Conservation (phyloP, 2,888 invertebrate species). For the Dendrolimus pini region DNA sequence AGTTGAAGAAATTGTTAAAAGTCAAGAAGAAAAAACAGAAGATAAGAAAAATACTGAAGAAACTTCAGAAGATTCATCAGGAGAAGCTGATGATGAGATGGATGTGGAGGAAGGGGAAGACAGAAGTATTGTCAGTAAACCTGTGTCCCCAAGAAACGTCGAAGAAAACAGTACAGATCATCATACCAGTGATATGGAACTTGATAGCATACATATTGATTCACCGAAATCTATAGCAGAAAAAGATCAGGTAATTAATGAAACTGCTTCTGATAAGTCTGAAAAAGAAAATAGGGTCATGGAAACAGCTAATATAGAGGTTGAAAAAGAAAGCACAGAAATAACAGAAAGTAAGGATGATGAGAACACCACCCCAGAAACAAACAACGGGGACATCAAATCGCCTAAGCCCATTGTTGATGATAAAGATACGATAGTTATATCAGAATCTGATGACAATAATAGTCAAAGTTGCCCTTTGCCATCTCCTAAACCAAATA, state of each 20-base stretch:
- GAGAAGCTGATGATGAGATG: conserved; percentile 82
- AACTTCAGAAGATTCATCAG: conserved; percentile 78
- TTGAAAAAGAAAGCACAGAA: conserved; percentile 6
- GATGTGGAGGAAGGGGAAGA: conserved; percentile 78
- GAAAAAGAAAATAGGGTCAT: conserved; percentile 25
- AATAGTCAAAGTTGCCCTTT: conserved; percentile 69
- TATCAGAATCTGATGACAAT: conserved; percentile 69
- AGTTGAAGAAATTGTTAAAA: conserved; percentile 22
- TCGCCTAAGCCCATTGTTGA: conserved; percentile 46
- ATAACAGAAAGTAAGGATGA: conserved; percentile 21
- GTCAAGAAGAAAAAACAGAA: conserved; percentile 33
- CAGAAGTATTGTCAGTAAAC: conserved; percentile 52
- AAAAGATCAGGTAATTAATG: conserved; percentile 56
- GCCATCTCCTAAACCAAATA: conserved; percentile 59
- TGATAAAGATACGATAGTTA: conserved; percentile 66
- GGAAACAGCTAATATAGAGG: conserved; percentile 23
- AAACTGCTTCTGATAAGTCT: conserved; percentile 36
- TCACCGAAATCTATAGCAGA: conserved; percentile 62
- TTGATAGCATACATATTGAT: conserved; percentile 69
- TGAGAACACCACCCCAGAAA: conserved; percentile 36
- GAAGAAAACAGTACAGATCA: conserved; percentile 66
- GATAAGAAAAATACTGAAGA: conserved; percentile 65
- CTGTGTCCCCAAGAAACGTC: conserved; percentile 44
- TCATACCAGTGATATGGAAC: conserved; percentile 71
- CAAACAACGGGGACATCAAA: conserved; percentile 43